A percentile compares a stretch with the other conserved stretches of the same genome.
Evolutionary conservation across 2,888 invertebrate species (phyloP).

Genomic region (Scrobipalpa costella): DNA sequence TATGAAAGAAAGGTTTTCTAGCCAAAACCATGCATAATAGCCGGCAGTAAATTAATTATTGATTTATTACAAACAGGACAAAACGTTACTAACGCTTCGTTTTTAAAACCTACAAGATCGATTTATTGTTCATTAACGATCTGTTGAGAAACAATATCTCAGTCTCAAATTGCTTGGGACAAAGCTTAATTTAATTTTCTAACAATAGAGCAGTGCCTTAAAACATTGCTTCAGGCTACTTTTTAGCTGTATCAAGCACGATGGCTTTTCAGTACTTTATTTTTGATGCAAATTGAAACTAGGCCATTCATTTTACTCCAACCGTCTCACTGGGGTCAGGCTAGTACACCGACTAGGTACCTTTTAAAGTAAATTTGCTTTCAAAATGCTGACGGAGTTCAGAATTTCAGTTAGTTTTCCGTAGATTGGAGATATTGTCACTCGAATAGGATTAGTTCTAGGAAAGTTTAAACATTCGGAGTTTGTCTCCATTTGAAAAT

Average conservation of each 20-base stretch:
- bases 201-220: no score
- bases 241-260: neutral
- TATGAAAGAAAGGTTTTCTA: no score
- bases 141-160: no score
- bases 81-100: no score
- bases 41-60: no score
- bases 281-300: conserved; percentile 24
- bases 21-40: no score
- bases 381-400: conserved; percentile 8
- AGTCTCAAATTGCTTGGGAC: no score
- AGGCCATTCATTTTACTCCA: neutral
- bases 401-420: conserved; percentile 1
- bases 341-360: neutral
- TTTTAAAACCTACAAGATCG: no score
- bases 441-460: conserved; percentile 1
- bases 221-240: no score
- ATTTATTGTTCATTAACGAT: no score
- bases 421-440: neutral
- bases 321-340: conserved; percentile 14
- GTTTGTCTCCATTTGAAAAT: neutral
- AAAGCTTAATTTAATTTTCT: no score
- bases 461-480: neutral
- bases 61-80: no score
- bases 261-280: conserved; percentile 10
- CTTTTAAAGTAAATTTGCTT: conserved; percentile 16